Conservation (phyloP, 2,113 vertebrate genomes). For the Perca fluviatilis region DNA sequence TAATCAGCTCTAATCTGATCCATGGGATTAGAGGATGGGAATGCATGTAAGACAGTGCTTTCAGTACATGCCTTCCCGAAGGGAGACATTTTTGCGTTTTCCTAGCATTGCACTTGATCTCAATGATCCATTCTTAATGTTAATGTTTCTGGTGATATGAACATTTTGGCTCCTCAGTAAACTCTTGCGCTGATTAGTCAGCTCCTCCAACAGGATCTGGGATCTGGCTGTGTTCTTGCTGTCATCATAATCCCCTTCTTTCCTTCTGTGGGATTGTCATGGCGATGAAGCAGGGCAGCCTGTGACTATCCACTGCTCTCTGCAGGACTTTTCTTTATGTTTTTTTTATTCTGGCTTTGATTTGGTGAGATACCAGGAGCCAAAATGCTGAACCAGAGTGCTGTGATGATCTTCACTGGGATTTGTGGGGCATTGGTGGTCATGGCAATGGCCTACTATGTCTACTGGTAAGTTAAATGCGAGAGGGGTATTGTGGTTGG, state of each 20-base stretch:
- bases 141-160: background rate
- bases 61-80: slow-evolving; percentile 54
- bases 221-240: slow-evolving; percentile 69
- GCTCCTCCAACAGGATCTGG: slow-evolving; percentile 54
- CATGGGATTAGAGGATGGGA: slow-evolving; percentile 80
- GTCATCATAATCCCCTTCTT: slow-evolving; percentile 75
- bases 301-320: slow-evolving; percentile 55
- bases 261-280: slow-evolving; percentile 76
- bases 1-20: slow-evolving; percentile 86
- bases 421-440: slow-evolving; percentile 85
- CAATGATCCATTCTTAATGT: background rate
- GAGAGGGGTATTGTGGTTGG: background rate
- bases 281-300: slow-evolving; percentile 61
- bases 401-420: slow-evolving; percentile 86
- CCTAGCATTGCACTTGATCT: background rate
- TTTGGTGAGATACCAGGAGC: slow-evolving; percentile 52
- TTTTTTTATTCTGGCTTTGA: slow-evolving; percentile 49
- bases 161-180: background rate
- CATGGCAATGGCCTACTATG: slow-evolving; percentile 86
- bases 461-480: slow-evolving; percentile 84
- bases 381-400: slow-evolving; percentile 86
- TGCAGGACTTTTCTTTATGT: slow-evolving; percentile 18
- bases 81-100: slow-evolving; percentile 41
- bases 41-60: slow-evolving; percentile 66
- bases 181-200: slow-evolving; percentile 43